Evolutionary conservation across 1,140 invertebrate species (phyloP).

Genomic region (Theocolax elegans): DNA sequence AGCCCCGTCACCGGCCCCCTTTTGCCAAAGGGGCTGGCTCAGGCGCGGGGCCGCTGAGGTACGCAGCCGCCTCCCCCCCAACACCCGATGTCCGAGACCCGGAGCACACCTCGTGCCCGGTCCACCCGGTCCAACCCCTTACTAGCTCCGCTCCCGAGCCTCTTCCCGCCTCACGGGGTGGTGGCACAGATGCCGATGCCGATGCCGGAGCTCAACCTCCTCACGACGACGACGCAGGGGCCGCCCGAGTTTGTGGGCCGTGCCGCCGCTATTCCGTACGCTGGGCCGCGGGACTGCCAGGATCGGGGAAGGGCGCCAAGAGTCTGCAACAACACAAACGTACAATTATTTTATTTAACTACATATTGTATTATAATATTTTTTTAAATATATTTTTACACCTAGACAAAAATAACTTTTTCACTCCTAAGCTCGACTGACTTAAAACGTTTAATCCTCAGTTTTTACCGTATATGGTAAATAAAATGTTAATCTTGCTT

Average conservation of each 20-base stretch:
- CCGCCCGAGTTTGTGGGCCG: conserved; percentile 6
- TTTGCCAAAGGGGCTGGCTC: conserved; percentile 61
- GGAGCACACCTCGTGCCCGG: background rate
- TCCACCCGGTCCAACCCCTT: no score
- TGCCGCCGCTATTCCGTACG: conserved; percentile 36
- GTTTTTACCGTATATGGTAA: no score
- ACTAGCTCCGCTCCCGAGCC: conserved; percentile 5
- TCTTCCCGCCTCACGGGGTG: background rate
- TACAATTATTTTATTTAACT: no score
- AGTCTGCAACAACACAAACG: conserved; percentile 23
- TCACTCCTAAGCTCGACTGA: no score
- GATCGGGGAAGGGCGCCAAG: conserved; percentile 40
- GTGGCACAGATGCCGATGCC: background rate
- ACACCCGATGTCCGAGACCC: no score
- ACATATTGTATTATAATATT: no score
- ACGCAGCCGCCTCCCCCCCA: background rate
- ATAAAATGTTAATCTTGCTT: no score
- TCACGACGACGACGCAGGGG: conserved; percentile 4
- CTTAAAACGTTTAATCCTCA: no score
- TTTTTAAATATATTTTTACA: no score
- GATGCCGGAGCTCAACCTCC: background rate
- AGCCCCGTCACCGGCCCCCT: conserved; percentile 63
- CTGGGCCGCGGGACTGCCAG: conserved; percentile 40
- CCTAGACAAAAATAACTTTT: no score
- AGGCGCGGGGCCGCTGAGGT: conserved; percentile 50